Evolutionary conservation across 2,797 vertebrate genomes (phyloP).

Genomic region (Clarias laeviceps): DNA sequence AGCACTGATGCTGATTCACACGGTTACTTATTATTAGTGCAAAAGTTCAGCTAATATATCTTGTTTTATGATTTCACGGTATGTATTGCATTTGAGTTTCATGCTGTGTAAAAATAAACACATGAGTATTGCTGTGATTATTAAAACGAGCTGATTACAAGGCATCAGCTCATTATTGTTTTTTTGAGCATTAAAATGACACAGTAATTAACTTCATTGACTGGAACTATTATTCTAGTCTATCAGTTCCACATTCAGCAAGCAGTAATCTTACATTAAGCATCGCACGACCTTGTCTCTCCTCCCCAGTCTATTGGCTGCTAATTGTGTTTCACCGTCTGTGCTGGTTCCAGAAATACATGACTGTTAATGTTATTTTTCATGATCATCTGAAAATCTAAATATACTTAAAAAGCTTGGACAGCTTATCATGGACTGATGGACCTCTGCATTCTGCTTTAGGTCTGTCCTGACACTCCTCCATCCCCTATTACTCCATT

Average conservation of each 20-base stretch:
- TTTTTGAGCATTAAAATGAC: conserved; percentile 36
- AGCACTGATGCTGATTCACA: conserved; percentile 17
- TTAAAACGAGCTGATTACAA: conserved; percentile 8
- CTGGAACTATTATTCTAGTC: conserved; percentile 35
- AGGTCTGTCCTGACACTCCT: conserved; percentile 22
- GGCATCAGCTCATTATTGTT: conserved; percentile 28
- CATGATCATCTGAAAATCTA: neutral
- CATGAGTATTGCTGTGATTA: conserved; percentile 20
- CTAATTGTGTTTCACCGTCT: conserved; percentile 46
- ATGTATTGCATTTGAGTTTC: no score
- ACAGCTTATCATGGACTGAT: conserved; percentile 17
- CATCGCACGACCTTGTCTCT: conserved; percentile 39
- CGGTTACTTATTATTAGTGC: conserved; percentile 18
- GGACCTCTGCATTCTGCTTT: conserved; percentile 31
- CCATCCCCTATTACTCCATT: conserved; percentile 43
- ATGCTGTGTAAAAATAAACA: neutral
- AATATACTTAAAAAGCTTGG: conserved; percentile 16
- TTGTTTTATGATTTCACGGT: conserved; percentile 10
- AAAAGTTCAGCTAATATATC: conserved; percentile 15
- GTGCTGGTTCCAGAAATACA: conserved; percentile 17
- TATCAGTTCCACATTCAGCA: conserved; percentile 46
- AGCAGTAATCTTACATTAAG: conserved; percentile 46
- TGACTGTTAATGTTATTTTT: conserved; percentile 29
- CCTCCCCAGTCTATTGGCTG: conserved; percentile 12
- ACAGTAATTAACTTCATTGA: conserved; percentile 46